A percentile compares a stretch with the other conserved stretches of the same genome.
These are phyloP conservation scores for Achroia grisella DNA, from an alignment of 1,140 invertebrate species.

Conservation along the genomic window DNA sequence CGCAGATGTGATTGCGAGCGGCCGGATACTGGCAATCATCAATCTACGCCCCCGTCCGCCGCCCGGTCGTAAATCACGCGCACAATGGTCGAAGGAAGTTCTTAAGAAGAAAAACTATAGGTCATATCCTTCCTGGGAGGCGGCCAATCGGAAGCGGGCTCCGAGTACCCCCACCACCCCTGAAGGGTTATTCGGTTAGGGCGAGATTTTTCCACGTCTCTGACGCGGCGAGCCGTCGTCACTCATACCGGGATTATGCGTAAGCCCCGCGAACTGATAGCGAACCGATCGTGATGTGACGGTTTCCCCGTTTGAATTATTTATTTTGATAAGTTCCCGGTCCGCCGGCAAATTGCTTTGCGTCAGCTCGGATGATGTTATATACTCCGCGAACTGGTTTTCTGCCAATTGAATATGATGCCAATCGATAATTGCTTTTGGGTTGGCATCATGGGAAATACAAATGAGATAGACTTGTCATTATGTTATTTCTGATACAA, in stretches of 20 bases:
- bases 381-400: too few species aligned
- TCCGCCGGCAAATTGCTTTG: background rate
- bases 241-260: constrained; percentile 44
- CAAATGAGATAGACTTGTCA: too few species aligned
- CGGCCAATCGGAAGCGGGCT: constrained; percentile 62
- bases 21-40: constrained; percentile 50
- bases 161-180: constrained; percentile 8
- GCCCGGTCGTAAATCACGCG: constrained; percentile 60
- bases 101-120: constrained; percentile 71
- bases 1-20: constrained; percentile 36
- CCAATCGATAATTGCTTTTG: too few species aligned
- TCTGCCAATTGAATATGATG: too few species aligned
- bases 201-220: constrained; percentile 48
- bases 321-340: constrained; percentile 21
- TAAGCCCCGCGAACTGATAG: constrained; percentile 14
- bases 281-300: constrained; percentile 9
- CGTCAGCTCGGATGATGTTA: too few species aligned
- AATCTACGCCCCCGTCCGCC: constrained; percentile 35
- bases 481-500: background rate
- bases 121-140: constrained; percentile 68
- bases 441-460: constrained; percentile 26
- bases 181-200: constrained; percentile 32
- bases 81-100: constrained; percentile 66
- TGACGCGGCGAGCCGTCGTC: constrained; percentile 21
- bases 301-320: constrained; percentile 23